These are phyloP conservation scores for Liodrosophila aerea DNA, from an alignment of 2,888 invertebrate genomes.

Conservation along the genomic window DNA sequence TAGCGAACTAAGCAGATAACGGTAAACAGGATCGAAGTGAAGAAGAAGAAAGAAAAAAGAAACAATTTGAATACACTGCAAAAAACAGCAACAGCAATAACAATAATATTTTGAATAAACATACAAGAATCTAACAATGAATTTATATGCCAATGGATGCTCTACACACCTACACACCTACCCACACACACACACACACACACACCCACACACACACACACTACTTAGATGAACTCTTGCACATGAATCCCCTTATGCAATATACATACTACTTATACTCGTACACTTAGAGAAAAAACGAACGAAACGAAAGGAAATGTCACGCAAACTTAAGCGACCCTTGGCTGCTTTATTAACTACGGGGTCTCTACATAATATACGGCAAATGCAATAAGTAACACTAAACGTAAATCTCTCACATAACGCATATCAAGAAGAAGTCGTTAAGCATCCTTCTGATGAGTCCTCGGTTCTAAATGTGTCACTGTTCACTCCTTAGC, in stretches of 20 bases:
- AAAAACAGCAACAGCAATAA: slow-evolving; percentile 9
- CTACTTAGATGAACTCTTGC: background rate
- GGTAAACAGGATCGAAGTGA: slow-evolving; percentile 52
- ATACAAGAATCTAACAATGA: slow-evolving; percentile 30
- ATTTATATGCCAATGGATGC: slow-evolving; percentile 45
- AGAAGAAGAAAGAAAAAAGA: slow-evolving; percentile 3
- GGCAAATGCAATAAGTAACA: background rate
- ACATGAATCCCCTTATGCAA: background rate
- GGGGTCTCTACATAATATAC: no score
- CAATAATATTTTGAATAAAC: slow-evolving; percentile 31
- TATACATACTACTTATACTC: slow-evolving; percentile 4
- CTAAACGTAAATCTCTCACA: slow-evolving; percentile 36
- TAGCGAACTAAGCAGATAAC: slow-evolving; percentile 40
- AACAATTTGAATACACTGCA: background rate
- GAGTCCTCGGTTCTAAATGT: slow-evolving; percentile 12
- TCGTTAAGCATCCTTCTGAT: slow-evolving; percentile 29
- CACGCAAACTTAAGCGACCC: no score
- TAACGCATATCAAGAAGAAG: slow-evolving; percentile 47
- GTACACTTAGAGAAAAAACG: slow-evolving; percentile 6
- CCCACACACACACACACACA: background rate
- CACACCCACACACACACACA: background rate
- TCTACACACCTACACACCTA: slow-evolving; percentile 11
- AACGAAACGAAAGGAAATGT: slow-evolving; percentile 2
- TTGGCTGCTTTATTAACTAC: no score
- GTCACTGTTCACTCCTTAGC: background rate